Percentiles rank a stretch among this genome's conserved stretches.
Evolutionary conservation across 1,140 invertebrate genomes (phyloP).

Genomic region (Pseudoatta argentina): DNA sequence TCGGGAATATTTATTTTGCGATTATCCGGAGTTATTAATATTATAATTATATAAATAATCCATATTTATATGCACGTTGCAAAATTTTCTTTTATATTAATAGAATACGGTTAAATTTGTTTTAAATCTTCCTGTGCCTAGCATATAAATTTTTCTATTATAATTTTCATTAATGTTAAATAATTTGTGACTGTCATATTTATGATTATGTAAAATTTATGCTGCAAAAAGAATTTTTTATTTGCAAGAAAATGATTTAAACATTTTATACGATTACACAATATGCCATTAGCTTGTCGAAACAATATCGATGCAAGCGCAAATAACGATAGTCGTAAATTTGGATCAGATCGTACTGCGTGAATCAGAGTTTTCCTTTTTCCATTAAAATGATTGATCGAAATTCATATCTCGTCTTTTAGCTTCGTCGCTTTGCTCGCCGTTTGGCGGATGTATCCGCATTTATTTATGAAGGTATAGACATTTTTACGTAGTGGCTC

Average conservation of each 20-base stretch:
- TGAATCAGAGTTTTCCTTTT: neutral
- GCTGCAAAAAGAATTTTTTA: neutral
- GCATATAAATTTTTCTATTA: neutral
- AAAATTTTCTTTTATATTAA: neutral
- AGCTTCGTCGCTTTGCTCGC: neutral
- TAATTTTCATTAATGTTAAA: neutral
- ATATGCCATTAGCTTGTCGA: too few species aligned
- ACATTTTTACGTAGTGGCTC: constrained; percentile 9
- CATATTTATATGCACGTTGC: neutral
- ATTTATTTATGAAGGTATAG: constrained; percentile 37
- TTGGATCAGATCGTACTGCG: neutral
- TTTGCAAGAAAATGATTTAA: neutral
- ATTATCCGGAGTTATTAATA: neutral
- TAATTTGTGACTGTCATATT: neutral
- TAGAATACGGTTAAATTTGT: neutral
- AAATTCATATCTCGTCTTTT: constrained; percentile 31
- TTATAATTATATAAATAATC: constrained; percentile 8
- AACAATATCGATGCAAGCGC: neutral
- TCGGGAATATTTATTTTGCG: constrained; percentile 12
- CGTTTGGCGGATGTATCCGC: neutral
- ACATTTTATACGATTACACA: neutral
- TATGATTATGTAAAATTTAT: neutral
- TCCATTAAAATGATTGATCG: constrained; percentile 37
- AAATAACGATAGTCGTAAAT: constrained; percentile 27
- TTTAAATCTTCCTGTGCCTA: neutral